Conservation (phyloP, 1,140 invertebrate species). For the Aricia agestis region DNA sequence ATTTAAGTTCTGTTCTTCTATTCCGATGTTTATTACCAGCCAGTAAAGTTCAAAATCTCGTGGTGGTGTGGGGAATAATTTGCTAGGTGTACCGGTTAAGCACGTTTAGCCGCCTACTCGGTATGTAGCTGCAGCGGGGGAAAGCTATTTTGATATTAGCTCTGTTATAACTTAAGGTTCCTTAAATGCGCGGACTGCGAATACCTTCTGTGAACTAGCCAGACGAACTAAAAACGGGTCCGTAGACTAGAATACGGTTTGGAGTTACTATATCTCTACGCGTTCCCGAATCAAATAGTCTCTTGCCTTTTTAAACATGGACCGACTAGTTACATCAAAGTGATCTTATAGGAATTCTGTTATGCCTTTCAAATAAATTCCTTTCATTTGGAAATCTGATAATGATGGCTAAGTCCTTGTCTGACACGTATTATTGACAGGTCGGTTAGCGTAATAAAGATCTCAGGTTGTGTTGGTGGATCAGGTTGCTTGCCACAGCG, state of each 20-base stretch:
- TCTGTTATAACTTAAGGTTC: conserved; percentile 17
- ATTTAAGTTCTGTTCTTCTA: not conserved
- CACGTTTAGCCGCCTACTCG: conserved; percentile 31
- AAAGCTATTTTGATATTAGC: conserved; percentile 41
- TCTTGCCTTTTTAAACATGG: too few relatives aligned
- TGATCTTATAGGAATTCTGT: too few relatives aligned
- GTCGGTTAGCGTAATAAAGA: not conserved
- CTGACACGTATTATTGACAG: not conserved
- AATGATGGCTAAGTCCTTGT: not conserved
- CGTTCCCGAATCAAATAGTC: too few relatives aligned
- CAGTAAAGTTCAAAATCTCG: not conserved
- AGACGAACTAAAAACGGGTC: not conserved
- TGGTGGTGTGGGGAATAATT: not conserved
- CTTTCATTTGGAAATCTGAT: not conserved
- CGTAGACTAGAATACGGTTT: not conserved
- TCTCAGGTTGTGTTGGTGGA: not conserved
- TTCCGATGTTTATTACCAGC: not conserved
- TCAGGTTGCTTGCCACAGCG: not conserved
- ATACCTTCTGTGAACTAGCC: not conserved
- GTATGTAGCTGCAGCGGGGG: conserved; percentile 39
- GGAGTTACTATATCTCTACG: too few relatives aligned
- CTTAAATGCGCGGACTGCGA: not conserved
- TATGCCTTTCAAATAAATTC: too few relatives aligned
- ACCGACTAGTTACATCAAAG: too few relatives aligned
- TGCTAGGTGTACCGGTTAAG: conserved; percentile 11